A percentile compares a stretch with the other conserved stretches of the same genome.
These are phyloP conservation scores for Catamblyrhynchus diadema DNA, from an alignment of 2,797 vertebrate genomes.

Conservation along the genomic window DNA sequence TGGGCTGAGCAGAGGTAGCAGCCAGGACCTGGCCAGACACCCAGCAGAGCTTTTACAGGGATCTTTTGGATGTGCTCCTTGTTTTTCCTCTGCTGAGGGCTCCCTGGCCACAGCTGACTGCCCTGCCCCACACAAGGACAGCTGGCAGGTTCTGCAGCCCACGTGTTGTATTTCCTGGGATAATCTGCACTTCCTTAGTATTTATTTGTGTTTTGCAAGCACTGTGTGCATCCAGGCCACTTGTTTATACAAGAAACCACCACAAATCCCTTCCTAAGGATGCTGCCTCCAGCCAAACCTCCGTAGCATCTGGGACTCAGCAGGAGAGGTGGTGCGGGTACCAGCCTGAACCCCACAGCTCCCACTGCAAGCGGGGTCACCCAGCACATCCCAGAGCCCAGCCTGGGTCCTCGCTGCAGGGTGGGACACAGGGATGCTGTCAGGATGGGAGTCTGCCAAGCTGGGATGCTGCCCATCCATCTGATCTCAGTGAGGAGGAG, in stretches of 20 bases:
- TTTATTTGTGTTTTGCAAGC: constrained; percentile 44
- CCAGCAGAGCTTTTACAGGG: neutral
- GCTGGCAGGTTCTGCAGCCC: neutral
- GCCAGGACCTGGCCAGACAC: neutral
- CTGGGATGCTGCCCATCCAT: neutral
- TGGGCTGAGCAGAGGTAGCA: neutral
- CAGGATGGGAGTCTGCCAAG: neutral
- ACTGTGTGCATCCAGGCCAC: neutral
- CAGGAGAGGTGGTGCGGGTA: neutral
- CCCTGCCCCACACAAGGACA: neutral
- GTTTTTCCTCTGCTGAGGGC: neutral
- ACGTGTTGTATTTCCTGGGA: neutral
- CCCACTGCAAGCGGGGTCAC: accelerated
- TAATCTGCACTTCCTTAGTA: constrained; percentile 18
- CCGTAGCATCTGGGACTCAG: accelerated
- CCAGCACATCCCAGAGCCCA: neutral
- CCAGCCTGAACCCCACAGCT: neutral
- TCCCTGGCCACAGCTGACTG: accelerated
- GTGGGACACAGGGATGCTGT: neutral
- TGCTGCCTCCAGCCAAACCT: neutral
- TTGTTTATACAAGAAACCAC: neutral
- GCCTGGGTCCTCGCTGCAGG: neutral
- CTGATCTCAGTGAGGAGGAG: neutral
- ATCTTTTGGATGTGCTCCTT: neutral
- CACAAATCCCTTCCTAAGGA: neutral